A percentile compares a stretch with the other conserved stretches of the same genome.
phyloP scores from a whole-genome alignment of 2,797 vertebrate genomes.

The Choloepus didactylus region DNA sequence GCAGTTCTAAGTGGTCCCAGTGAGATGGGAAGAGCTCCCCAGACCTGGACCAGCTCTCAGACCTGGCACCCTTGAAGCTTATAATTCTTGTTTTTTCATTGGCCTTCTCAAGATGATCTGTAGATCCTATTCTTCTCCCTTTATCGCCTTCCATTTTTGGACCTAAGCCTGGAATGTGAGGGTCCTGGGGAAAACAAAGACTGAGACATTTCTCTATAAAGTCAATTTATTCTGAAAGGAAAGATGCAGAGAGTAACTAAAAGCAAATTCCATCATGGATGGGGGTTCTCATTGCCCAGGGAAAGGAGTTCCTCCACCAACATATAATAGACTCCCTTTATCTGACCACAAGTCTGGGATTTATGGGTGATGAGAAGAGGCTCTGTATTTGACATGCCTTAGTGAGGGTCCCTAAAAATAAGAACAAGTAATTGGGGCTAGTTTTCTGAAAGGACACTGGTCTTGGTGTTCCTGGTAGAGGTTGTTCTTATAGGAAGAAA shows the following conservation, averaged over 20 bases:
- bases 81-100: conserved; percentile 16
- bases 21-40: neutral
- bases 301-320: conserved; percentile 54
- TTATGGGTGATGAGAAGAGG: conserved; percentile 21
- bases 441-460: conserved; percentile 33
- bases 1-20: neutral
- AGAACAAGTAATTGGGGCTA: conserved; percentile 4
- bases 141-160: neutral
- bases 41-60: neutral
- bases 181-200: neutral
- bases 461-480: conserved; percentile 34
- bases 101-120: neutral
- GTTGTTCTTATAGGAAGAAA: conserved; percentile 45
- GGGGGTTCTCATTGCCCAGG: conserved; percentile 42
- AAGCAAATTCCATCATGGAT: conserved; percentile 57
- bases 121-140: neutral
- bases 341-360: conserved; percentile 26
- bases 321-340: neutral
- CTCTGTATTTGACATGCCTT: neutral
- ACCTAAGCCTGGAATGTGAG: neutral
- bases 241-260: neutral
- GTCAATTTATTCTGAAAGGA: conserved; percentile 53
- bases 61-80: neutral
- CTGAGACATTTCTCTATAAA: neutral
- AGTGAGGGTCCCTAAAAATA: conserved; percentile 41